Percentiles rank a stretch among this genome's conserved stretches.
phyloP scores from a whole-genome alignment of 2,888 invertebrate genomes.

The Aethes cnicana region DNA sequence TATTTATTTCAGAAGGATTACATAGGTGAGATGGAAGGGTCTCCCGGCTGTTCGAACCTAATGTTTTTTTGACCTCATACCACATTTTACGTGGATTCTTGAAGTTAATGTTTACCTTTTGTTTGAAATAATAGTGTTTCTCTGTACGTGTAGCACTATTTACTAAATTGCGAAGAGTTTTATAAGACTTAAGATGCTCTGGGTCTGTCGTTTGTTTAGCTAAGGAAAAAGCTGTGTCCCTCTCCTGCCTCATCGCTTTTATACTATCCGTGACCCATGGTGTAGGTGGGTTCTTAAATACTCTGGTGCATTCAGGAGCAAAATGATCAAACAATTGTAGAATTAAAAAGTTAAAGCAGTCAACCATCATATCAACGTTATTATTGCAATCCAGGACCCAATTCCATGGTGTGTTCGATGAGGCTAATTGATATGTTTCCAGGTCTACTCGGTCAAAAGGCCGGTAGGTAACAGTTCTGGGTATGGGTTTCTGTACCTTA shows the following conservation, averaged over 20 bases:
- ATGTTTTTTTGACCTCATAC: conserved; percentile 3
- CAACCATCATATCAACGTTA: not conserved
- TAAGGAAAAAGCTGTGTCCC: not conserved
- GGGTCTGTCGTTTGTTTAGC: not conserved
- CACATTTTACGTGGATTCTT: conserved; percentile 1
- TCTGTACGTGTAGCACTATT: not conserved
- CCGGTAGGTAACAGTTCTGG: not conserved
- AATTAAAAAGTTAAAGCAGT: conserved; percentile 4
- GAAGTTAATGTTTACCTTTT: not conserved
- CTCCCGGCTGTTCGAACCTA: not conserved
- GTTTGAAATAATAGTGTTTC: not conserved
- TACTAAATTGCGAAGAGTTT: not conserved
- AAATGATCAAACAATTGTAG: conserved; percentile 12
- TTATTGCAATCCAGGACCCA: not conserved
- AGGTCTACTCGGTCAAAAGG: not conserved
- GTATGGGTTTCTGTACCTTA: not conserved
- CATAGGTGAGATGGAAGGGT: not conserved
- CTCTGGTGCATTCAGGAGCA: not conserved
- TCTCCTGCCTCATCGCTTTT: not conserved
- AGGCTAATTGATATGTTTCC: not conserved
- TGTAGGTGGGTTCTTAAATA: conserved; percentile 2
- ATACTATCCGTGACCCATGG: conserved; percentile 18
- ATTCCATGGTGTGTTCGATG: not conserved
- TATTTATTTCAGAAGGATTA: not conserved
- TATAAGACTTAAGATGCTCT: not conserved